These are phyloP conservation scores for Ceyx cyanopectus DNA, from an alignment of 2,113 vertebrate species.

Conservation along the genomic window DNA sequence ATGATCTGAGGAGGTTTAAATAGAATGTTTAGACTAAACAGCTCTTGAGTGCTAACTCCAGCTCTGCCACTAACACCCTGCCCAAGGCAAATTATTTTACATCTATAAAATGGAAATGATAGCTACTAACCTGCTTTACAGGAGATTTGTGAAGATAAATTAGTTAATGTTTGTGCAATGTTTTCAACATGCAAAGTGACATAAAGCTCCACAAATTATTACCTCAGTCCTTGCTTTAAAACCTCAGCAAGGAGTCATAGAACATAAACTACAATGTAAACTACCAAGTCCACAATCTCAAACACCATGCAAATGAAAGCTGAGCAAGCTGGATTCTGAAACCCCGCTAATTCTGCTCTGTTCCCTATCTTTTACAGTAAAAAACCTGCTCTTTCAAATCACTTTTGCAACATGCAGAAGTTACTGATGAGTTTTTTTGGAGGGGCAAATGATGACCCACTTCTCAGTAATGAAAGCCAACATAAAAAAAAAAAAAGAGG, in stretches of 20 bases:
- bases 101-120: slow-evolving; percentile 44
- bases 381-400: background rate
- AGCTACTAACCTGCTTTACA: slow-evolving; percentile 27
- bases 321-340: background rate
- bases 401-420: background rate
- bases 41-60: background rate
- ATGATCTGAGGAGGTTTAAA: background rate
- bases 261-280: background rate
- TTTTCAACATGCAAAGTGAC: slow-evolving; percentile 22
- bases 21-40: background rate
- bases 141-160: slow-evolving; percentile 28
- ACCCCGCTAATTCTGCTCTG: background rate
- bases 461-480: background rate
- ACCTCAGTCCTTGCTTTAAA: background rate
- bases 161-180: slow-evolving; percentile 27
- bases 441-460: background rate
- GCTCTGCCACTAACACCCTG: background rate
- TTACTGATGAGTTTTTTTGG: background rate
- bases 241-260: background rate
- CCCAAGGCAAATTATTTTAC: slow-evolving; percentile 44
- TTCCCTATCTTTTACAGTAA: background rate
- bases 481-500: background rate
- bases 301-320: background rate
- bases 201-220: slow-evolving; percentile 18
- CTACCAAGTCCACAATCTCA: background rate